Evolutionary conservation across 2,888 invertebrate species (phyloP), one percentile per base, ranked within the genome.

Genomic region (Drosophila picticornis): DNA sequence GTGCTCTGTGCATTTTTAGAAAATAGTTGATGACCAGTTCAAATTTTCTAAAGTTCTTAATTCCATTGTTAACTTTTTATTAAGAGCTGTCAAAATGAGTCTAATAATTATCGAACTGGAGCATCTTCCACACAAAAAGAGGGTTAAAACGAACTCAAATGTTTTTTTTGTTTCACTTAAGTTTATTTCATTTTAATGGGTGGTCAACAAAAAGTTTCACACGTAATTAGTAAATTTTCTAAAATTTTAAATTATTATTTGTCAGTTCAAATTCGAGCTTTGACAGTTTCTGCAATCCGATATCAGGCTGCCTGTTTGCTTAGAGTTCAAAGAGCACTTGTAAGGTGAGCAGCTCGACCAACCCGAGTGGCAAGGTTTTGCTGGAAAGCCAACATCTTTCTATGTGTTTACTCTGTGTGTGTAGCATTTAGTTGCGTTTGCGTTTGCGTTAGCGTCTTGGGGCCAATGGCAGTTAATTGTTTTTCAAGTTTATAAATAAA

Each of bases 401-500:
- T 46, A 16, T 25, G 4, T 46, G 46, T 25, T 25, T 46, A 25
- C 16, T 29, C 13, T 11, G 7, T 31, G 34, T 29, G n/a, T 57
- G n/a, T n/a, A 22, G 13, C n/a, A 5, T 50, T 40, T 32, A 43
- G 32, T 52, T 61, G 65, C n/a, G 29, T 56, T n/a, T 34, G n/a
- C 22, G 31, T 34, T 22, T 25, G 10, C 36, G 31, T 34, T 22
- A 16, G 10, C 36, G 34, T 36, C 59, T 22, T 27, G 50, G 1
- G 16, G 36, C 16, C 50, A 29, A 16, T n/a, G 50, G 16, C 67
- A 31, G 40, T 68, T 66, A 51, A 66, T 68, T 57, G 51, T 66
- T 66, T 66, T 68, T 50, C 32, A 56, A 50, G 66, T 68, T 65
- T 50, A 40, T 27, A 56, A 65, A 38, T 67, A 65, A 50, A 65